Evolutionary conservation across 2,113 vertebrate genomes (phyloP).

Genomic region (Ia io): DNA sequence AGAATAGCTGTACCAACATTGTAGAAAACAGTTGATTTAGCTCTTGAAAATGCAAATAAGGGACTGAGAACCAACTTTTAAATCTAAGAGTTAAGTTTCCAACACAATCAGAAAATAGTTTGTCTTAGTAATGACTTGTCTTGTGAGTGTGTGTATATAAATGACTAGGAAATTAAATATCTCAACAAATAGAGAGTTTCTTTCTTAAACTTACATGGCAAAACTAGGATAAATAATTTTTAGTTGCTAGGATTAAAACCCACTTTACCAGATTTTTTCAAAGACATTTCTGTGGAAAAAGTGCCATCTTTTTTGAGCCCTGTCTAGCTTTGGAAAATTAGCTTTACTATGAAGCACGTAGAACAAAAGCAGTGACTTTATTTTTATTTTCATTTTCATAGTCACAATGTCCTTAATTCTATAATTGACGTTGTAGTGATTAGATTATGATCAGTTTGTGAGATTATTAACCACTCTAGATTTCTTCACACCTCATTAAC

Average conservation of each 20-base stretch:
- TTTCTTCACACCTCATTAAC: conserved; percentile 68
- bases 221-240: background rate
- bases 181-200: background rate
- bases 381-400: conserved; percentile 62
- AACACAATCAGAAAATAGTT: background rate
- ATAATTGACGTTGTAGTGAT: conserved; percentile 66
- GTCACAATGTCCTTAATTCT: conserved; percentile 33
- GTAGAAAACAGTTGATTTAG: background rate
- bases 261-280: background rate
- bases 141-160: background rate
- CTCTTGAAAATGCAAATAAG: background rate
- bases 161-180: background rate
- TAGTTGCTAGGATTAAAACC: background rate
- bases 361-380: conserved; percentile 53
- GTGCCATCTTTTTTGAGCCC: background rate
- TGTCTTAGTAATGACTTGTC: background rate
- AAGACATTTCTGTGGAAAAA: background rate
- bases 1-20: background rate
- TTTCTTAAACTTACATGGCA: background rate
- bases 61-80: background rate
- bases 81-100: conserved; percentile 10
- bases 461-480: conserved; percentile 66
- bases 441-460: conserved; percentile 69
- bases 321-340: conserved; percentile 47
- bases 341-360: conserved; percentile 6